Percentiles rank a stretch among this genome's conserved stretches.
Evolutionary conservation across 64 coral and sea anemone species (phyloP).

Genomic region (Actinia equina): DNA sequence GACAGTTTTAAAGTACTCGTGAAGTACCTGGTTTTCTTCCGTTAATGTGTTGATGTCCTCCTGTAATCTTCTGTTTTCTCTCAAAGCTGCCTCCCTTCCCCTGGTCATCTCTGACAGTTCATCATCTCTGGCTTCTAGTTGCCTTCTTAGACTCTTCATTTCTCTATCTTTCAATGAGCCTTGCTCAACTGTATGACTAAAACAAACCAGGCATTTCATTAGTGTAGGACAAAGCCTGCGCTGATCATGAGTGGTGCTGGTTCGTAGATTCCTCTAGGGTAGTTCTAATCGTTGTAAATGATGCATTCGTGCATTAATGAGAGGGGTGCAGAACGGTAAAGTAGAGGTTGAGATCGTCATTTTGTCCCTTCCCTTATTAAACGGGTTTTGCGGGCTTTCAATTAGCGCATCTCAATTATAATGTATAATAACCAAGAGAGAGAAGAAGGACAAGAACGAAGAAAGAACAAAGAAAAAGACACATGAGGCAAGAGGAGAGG

Average conservation of each 20-base stretch:
- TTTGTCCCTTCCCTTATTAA: no score
- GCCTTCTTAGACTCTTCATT: slow-evolving; percentile 80
- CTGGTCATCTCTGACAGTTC: slow-evolving; percentile 93
- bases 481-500: no score
- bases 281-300: no score
- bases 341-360: no score
- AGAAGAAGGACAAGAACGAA: neutral
- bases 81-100: slow-evolving; percentile 80
- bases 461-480: neutral
- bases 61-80: slow-evolving; percentile 89
- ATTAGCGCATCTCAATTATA: no score
- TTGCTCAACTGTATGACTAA: slow-evolving; percentile 85
- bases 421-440: no score
- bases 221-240: no score
- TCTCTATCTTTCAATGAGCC: slow-evolving; percentile 84
- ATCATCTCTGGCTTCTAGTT: slow-evolving; percentile 89
- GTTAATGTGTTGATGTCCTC: slow-evolving; percentile 90
- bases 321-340: no score
- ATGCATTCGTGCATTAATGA: no score
- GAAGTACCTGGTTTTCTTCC: slow-evolving; percentile 78
- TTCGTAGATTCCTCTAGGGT: no score
- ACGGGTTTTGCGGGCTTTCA: no score
- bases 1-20: neutral
- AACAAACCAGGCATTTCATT: neutral
- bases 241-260: no score